Percentiles rank a stretch among this genome's conserved stretches.
Conservation (phyloP, 2,888 invertebrate genomes). For the Perizoma affinitatum region DNA sequence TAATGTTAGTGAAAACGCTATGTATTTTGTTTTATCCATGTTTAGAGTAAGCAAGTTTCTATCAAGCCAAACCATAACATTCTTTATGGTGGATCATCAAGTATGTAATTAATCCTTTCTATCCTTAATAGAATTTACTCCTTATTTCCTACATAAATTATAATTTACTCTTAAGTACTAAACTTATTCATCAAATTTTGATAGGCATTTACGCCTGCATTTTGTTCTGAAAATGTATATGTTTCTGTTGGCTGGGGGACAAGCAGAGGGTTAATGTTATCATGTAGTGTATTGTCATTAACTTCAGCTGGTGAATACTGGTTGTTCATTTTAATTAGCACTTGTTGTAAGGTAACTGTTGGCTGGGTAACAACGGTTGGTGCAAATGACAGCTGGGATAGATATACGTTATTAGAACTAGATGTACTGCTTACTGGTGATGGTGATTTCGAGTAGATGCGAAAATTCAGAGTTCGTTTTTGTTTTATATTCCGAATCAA, state of each 20-base stretch:
- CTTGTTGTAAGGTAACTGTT: conserved; percentile 24
- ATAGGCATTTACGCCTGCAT: conserved; percentile 27
- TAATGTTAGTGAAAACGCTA: too few species aligned
- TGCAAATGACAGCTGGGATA: conserved; percentile 20
- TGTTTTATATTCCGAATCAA: conserved; percentile 29
- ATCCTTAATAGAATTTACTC: conserved; percentile 23
- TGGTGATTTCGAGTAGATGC: conserved; percentile 24
- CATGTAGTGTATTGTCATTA: conserved; percentile 23
- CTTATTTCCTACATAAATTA: conserved; percentile 22
- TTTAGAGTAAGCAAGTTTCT: too few species aligned
- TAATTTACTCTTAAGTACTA: conserved; percentile 27
- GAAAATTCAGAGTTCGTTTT: conserved; percentile 30
- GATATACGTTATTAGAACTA: conserved; percentile 25
- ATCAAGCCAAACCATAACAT: too few species aligned
- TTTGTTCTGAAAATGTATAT: conserved; percentile 18
- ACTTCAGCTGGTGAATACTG: conserved; percentile 24
- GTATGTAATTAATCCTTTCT: conserved; percentile 24
- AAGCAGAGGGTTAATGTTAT: conserved; percentile 21
- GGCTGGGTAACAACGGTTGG: conserved; percentile 25
- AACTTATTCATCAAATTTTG: conserved; percentile 26
- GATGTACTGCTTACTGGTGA: conserved; percentile 24
- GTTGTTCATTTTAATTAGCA: conserved; percentile 22
- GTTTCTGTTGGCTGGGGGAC: conserved; percentile 16
- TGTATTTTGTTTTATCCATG: too few species aligned
- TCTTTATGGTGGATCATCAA: too few species aligned